Base-by-base conservation (phyloP, 1,140 invertebrate species). In the Drosophila fuyamai region DNA sequence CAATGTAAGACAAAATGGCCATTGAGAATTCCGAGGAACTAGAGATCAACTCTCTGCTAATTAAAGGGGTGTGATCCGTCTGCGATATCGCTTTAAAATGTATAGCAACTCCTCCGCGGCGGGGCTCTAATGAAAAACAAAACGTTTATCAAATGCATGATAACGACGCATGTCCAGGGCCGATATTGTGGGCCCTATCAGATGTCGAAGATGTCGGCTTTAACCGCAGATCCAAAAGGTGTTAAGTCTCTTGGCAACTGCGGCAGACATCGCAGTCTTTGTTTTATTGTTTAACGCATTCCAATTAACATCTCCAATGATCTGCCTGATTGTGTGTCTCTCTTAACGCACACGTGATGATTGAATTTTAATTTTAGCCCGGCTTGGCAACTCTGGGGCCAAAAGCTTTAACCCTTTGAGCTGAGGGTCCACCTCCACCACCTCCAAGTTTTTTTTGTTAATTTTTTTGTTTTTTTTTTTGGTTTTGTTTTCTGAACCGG, bases 251-350 rank as follows among this genome's bases (percentile, higher is more conserved):
- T 81, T 81, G 61, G 66, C 74, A 84, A 79, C 73, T 77, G 76
- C 47, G 67, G 71, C 82, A 68, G 72, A 79, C 58, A 53, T 63
- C 38, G 2, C 36, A 9, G 51, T 89, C 80, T 88, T 88, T 89
- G 85, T 84, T 89, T 89, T 88, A 89, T 83, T 85, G 81, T 90
- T 89, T 89, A 90, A 90, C 85, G 85, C 84, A 89, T 90, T 89
- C 74, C 83, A 89, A 89, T 89, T 90, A 90, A 71, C 84, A 90
- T 65, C 82, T 85, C 80, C 79, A 67, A 72, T 81, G 76, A 71
- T 77, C 40, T 71, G 66, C 36, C 55, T 50, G 58, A 72, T 77
- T 72, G 57, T 81, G 67, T 81, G 56, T 83, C 76, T 41, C 56
- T 78, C 68, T 88, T 90, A 81, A 89, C 84, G 84, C 85, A 89